Evolutionary conservation across 2,797 vertebrate genomes (phyloP).

Genomic region (Acanthornis magna): DNA sequence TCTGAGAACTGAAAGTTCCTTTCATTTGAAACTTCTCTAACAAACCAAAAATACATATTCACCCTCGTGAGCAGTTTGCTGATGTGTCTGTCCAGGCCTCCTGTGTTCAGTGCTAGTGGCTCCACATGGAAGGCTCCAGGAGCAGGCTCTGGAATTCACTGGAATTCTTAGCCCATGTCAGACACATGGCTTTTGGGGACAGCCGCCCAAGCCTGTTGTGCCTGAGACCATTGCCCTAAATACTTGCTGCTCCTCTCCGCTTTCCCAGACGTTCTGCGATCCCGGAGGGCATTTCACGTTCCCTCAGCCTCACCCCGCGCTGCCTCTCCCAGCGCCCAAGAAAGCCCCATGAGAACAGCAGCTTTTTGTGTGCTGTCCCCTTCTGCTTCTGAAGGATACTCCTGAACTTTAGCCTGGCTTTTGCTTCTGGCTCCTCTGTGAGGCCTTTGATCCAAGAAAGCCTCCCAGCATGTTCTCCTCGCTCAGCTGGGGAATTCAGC

Average conservation of each 20-base stretch:
- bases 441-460: conserved; percentile 11
- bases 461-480: not conserved
- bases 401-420: conserved; percentile 24
- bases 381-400: not conserved
- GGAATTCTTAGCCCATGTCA: not conserved
- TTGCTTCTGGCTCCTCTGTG: not conserved
- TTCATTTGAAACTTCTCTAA: not conserved
- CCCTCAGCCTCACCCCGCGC: not conserved
- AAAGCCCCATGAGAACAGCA: not conserved
- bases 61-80: not conserved
- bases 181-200: not conserved
- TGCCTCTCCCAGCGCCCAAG: not conserved
- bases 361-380: not conserved
- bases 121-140: not conserved
- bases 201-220: not conserved
- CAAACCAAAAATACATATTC: not conserved
- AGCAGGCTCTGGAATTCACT: not conserved
- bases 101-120: not conserved
- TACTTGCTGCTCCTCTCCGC: not conserved
- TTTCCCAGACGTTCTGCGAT: conserved; percentile 17
- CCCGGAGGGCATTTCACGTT: not conserved
- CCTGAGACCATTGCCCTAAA: conserved; percentile 2
- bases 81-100: not conserved
- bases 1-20: not conserved
- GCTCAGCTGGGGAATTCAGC: conserved; percentile 17